Evolutionary conservation across 2,888 invertebrate species (phyloP).

Genomic region (Leucania comma): DNA sequence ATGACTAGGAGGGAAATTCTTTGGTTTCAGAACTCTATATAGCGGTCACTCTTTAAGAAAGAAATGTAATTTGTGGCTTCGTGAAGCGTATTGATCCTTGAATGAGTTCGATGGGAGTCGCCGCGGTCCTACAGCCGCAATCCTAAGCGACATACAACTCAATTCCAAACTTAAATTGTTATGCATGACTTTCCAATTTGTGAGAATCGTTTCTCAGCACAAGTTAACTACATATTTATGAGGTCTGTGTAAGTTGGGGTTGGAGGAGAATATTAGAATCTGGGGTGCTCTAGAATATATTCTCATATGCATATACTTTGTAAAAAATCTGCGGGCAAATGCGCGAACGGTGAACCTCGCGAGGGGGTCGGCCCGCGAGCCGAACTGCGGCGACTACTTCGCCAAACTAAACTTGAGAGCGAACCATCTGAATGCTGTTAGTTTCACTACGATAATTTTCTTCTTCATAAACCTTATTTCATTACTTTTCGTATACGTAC

Average conservation of each 20-base stretch:
- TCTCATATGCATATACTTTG: conserved; percentile 80
- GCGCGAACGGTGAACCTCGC: conserved; percentile 69
- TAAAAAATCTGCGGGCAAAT: conserved; percentile 77
- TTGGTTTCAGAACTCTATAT: conserved; percentile 9
- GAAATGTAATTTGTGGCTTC: conserved; percentile 3
- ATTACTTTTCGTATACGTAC: conserved; percentile 24
- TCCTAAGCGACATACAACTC: conserved; percentile 50
- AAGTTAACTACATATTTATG: conserved; percentile 77
- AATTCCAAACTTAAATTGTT: conserved; percentile 66
- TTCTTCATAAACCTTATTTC: conserved; percentile 33
- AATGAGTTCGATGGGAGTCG: conserved; percentile 20
- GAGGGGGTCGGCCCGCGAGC: conserved; percentile 74
- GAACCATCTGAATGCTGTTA: conserved; percentile 43
- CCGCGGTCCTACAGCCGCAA: conserved; percentile 11
- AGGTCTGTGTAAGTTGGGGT: conserved; percentile 64
- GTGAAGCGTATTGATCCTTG: conserved; percentile 21
- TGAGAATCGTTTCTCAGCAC: conserved; percentile 64
- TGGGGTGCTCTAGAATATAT: conserved; percentile 59
- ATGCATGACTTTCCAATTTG: conserved; percentile 74
- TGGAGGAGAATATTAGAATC: conserved; percentile 62
- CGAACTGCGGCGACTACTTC: conserved; percentile 40
- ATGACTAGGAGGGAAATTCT: conserved; percentile 19
- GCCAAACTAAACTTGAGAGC: conserved; percentile 70
- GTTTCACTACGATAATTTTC: conserved; percentile 31
- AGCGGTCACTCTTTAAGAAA: neutral